Base-by-base conservation (phyloP, 2,797 vertebrate genomes). In the Mus minutoides region DNA sequence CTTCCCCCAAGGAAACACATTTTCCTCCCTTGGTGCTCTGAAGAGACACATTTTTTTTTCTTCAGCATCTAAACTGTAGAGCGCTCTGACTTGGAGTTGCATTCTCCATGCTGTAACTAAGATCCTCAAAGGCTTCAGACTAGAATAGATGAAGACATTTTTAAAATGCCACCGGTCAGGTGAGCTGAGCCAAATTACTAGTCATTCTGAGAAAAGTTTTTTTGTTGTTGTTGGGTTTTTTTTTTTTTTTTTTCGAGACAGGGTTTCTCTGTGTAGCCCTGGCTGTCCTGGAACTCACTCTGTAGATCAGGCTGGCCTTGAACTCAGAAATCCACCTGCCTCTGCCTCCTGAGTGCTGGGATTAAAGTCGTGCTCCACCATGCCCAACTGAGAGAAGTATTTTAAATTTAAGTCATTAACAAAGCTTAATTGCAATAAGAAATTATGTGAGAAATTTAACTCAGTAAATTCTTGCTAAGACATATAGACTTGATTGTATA, bases 331-430 rank as follows among this genome's bases (percentile, higher is more conserved):
- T n/a, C n/a, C n/a, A n/a, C n/a, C n/a, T n/a, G n/a, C n/a, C n/a
- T n/a, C n/a, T n/a, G n/a, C n/a, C n/a, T n/a, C n/a, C n/a, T n/a
- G n/a, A n/a, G n/a, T n/a, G n/a, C n/a, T n/a, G n/a, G n/a, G n/a
- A n/a, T n/a, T n/a, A n/a, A n/a, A n/a, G n/a, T n/a, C n/a, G n/a
- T n/a, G n/a, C n/a, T n/a, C n/a, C n/a, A n/a, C n/a, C n/a, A n/a
- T n/a, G n/a, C n/a, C n/a, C n/a, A n/a, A n/a, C n/a, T 54, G 43
- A 83, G 46, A 71, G 90, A 87, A 92, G 37, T 34, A 83, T 82
- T 83, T 95, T 67, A 83, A 62, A 71, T 94, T 87, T 86, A 46
- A 64, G 77, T 69, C 62, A 76, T 93, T 73, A 8, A 24, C 34
- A 49, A 83, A 87, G 37, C 5, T 83, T 90, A 46, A 64, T 49